Evolutionary conservation across 1,140 invertebrate species (phyloP).

Genomic region (Psilanteris sp.): DNA sequence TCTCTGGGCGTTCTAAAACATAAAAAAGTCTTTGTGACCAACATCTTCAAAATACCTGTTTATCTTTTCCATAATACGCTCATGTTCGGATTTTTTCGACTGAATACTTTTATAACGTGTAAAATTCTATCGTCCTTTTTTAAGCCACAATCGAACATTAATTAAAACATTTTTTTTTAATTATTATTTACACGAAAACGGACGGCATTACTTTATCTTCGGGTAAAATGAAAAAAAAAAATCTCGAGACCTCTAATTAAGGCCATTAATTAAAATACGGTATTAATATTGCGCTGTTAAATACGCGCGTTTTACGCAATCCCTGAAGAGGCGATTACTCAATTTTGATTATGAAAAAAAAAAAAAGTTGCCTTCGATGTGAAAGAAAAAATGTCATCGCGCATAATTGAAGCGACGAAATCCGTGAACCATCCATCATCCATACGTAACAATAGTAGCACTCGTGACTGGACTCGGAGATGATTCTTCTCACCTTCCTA

Average conservation of each 20-base stretch:
- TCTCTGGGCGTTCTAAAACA: constrained; percentile 1
- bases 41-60: constrained; percentile 25
- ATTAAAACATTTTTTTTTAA: constrained; percentile 5
- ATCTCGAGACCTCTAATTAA: no score
- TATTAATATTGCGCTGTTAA: no score
- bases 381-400: not conserved
- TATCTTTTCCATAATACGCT: constrained; percentile 21
- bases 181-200: no score
- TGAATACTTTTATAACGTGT: constrained; percentile 3
- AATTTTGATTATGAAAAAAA: no score
- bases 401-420: not conserved
- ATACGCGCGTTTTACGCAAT: no score
- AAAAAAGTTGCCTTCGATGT: not conserved
- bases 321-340: no score
- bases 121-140: no score
- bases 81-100: not conserved
- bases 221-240: no score
- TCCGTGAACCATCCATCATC: constrained; percentile 24
- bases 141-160: no score
- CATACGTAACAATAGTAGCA: constrained; percentile 47
- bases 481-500: constrained; percentile 59
- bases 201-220: no score
- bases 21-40: constrained; percentile 18
- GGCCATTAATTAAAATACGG: not conserved
- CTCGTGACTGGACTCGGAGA: constrained; percentile 33